Evolutionary conservation across 2,113 vertebrate species (phyloP).

Genomic region (Cyprinus carpio): DNA sequence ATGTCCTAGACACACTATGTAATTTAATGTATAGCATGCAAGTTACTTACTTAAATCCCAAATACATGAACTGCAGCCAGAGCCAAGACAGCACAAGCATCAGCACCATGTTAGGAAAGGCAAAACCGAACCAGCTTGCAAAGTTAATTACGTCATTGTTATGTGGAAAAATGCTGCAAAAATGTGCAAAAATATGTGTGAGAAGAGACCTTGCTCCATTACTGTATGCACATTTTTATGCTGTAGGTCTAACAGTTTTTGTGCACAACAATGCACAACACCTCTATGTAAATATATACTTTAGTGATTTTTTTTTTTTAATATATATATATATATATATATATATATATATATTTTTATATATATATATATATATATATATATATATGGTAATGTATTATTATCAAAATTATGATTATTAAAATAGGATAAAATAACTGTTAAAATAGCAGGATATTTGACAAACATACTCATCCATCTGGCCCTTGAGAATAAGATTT

Average conservation of each 20-base stretch:
- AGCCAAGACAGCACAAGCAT: constrained; percentile 81
- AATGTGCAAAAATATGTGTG: neutral
- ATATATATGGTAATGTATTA: too few species aligned
- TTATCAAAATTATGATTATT: too few species aligned
- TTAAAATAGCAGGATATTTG: neutral
- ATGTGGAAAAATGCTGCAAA: constrained; percentile 73
- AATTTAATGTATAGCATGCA: neutral
- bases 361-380: too few species aligned
- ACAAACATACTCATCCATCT: constrained; percentile 81
- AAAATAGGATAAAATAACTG: too few species aligned
- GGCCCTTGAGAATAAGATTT: constrained; percentile 91
- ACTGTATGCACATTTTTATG: too few species aligned
- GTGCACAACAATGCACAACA: too few species aligned
- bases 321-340: too few species aligned
- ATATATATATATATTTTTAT: too few species aligned
- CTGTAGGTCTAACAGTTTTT: too few species aligned
- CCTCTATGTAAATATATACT: too few species aligned
- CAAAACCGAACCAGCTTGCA: constrained; percentile 89
- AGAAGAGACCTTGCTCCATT: neutral
- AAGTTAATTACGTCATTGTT: constrained; percentile 86
- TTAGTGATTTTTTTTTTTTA: too few species aligned
- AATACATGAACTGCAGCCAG: constrained; percentile 85
- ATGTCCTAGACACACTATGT: neutral
- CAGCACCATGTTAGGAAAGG: constrained; percentile 85
- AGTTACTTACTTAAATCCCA: constrained; percentile 87